Percentiles rank a stretch among this genome's conserved stretches.
These are phyloP conservation scores for Brachystomella parvula DNA, from an alignment of 1,140 invertebrate species.

Conservation along the genomic window DNA sequence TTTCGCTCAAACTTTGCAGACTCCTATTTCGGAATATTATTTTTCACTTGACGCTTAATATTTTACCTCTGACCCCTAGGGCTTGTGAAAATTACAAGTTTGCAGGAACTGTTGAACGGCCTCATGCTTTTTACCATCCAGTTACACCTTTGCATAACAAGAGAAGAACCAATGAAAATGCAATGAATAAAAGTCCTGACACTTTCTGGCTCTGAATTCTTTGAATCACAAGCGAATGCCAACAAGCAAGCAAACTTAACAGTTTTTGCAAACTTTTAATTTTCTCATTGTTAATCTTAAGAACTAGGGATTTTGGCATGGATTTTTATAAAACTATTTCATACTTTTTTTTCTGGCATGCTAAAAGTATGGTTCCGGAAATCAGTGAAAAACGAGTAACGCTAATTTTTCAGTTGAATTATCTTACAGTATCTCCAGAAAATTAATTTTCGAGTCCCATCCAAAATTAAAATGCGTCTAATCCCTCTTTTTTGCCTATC, in stretches of 20 bases:
- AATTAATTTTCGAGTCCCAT: no score
- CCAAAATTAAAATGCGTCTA: no score
- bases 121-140: no score
- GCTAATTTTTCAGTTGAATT: not conserved
- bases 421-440: not conserved
- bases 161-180: not conserved
- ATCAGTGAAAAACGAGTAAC: slow-evolving; percentile 1
- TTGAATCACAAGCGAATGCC: not conserved
- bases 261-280: not conserved
- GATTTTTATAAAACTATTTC: not conserved
- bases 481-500: no score
- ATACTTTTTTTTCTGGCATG: not conserved
- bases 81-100: not conserved
- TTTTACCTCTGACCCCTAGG: no score
- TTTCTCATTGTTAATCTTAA: not conserved
- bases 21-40: no score
- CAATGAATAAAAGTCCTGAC: not conserved
- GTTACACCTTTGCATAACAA: not conserved
- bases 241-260: not conserved
- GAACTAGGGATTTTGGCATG: not conserved
- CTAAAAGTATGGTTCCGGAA: not conserved
- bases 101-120: not conserved
- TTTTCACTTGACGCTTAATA: no score
- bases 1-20: no score
- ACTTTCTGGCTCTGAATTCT: not conserved